phyloP scores from a whole-genome alignment of 1,140 invertebrate genomes.

The Rhizoglyphus robini region DNA sequence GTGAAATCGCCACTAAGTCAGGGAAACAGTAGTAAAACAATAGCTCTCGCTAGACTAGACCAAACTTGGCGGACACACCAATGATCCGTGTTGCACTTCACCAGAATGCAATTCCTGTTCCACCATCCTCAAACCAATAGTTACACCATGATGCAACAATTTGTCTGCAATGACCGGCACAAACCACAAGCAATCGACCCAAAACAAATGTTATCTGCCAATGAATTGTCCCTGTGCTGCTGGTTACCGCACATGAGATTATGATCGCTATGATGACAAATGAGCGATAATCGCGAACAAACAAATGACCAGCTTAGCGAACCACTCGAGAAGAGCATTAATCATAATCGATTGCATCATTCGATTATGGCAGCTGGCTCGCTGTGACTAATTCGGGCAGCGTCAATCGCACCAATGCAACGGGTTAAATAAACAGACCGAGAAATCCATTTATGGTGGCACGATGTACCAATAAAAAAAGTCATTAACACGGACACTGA shows the following conservation, averaged over 20 bases:
- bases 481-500: not conserved
- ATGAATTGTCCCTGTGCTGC: not conserved
- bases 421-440: not conserved
- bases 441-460: constrained; percentile 5
- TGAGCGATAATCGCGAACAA: not conserved
- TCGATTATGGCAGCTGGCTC: constrained; percentile 4
- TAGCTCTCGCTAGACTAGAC: not conserved
- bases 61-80: not conserved
- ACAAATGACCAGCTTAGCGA: not conserved
- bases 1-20: not conserved
- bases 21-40: not conserved
- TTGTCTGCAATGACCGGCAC: constrained; percentile 6
- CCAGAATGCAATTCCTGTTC: too few relatives aligned
- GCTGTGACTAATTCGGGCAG: not conserved
- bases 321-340: not conserved
- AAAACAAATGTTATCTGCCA: not conserved
- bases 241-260: not conserved
- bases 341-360: constrained; percentile 9
- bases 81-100: too few relatives aligned
- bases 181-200: not conserved
- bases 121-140: too few relatives aligned
- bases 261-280: too few relatives aligned
- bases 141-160: too few relatives aligned
- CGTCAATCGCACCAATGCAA: not conserved
- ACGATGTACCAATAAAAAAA: constrained; percentile 6